Conservation (phyloP, 2,113 vertebrate species). For the Cygnus buccinator region DNA sequence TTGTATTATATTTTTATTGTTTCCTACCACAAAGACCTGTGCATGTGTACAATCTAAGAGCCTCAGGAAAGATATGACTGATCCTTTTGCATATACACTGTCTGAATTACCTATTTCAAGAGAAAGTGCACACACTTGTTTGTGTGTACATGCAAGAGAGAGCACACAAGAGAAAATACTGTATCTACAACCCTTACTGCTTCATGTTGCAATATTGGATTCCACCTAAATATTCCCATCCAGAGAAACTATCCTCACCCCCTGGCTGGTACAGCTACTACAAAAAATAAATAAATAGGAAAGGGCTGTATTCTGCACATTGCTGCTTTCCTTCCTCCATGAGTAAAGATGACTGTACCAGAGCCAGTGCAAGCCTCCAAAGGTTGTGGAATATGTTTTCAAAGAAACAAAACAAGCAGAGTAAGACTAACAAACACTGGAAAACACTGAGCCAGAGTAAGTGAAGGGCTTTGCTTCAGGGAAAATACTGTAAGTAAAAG, state of each 20-base stretch:
- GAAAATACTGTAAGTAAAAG: background rate
- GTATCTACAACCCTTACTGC: background rate
- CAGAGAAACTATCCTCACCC: background rate
- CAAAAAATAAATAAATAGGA: background rate
- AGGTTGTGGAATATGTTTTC: background rate
- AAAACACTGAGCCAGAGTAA: background rate
- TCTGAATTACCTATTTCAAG: background rate
- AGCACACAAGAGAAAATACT: background rate
- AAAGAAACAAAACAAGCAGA: background rate
- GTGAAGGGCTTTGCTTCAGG: conserved; percentile 1
- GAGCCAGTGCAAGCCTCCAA: background rate
- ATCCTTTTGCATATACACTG: background rate
- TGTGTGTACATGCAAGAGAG: background rate
- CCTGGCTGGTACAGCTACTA: background rate
- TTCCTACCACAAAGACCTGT: background rate
- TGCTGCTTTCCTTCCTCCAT: accelerated
- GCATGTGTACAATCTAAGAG: background rate
- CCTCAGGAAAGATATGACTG: background rate
- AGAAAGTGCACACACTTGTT: accelerated
- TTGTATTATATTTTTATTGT: background rate
- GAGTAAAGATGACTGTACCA: background rate
- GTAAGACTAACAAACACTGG: background rate
- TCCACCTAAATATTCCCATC: background rate
- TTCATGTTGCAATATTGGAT: background rate
- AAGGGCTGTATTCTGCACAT: background rate